Percentiles rank a stretch among this genome's conserved stretches.
Evolutionary conservation across 2,113 vertebrate genomes (phyloP).

Genomic region (Narcine bancroftii): DNA sequence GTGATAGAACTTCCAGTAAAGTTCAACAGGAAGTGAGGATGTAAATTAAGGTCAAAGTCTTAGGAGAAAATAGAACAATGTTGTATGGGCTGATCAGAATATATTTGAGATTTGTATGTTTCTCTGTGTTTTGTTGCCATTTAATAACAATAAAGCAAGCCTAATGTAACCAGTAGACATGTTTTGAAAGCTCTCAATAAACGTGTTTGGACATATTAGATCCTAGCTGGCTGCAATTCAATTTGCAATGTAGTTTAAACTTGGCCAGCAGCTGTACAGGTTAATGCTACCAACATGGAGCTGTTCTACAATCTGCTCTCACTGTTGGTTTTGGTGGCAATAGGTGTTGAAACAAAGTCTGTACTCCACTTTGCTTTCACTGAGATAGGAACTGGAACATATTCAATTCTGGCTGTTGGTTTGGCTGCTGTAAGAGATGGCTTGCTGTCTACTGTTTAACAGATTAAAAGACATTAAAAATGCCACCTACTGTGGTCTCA

Average conservation of each 20-base stretch:
- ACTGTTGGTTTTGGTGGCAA: slow-evolving; percentile 25
- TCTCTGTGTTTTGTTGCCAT: background rate
- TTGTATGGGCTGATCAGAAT: background rate
- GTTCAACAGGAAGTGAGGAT: background rate
- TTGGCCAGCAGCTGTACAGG: slow-evolving; percentile 27
- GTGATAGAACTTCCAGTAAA: background rate
- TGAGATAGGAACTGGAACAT: background rate
- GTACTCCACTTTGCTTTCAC: slow-evolving; percentile 13
- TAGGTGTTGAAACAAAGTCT: slow-evolving; percentile 28
- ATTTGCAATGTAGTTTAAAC: background rate
- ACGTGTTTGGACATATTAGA: slow-evolving; percentile 10
- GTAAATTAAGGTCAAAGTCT: background rate
- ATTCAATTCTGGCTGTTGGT: slow-evolving; percentile 29
- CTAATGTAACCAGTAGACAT: slow-evolving; percentile 1
- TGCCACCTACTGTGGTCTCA: slow-evolving; percentile 8
- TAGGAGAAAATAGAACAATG: background rate
- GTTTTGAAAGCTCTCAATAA: slow-evolving; percentile 25
- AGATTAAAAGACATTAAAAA: slow-evolving; percentile 1
- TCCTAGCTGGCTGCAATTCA: slow-evolving; percentile 22
- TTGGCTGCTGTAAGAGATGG: slow-evolving; percentile 19
- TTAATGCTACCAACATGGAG: slow-evolving; percentile 24
- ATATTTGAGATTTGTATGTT: background rate
- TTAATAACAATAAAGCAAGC: background rate
- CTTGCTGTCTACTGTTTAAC: slow-evolving; percentile 17
- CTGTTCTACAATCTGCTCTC: slow-evolving; percentile 33